Evolutionary conservation across 53 echinoderm and acorn worm genomes (phyloP).

Genomic region (Holothuria leucospilota): DNA sequence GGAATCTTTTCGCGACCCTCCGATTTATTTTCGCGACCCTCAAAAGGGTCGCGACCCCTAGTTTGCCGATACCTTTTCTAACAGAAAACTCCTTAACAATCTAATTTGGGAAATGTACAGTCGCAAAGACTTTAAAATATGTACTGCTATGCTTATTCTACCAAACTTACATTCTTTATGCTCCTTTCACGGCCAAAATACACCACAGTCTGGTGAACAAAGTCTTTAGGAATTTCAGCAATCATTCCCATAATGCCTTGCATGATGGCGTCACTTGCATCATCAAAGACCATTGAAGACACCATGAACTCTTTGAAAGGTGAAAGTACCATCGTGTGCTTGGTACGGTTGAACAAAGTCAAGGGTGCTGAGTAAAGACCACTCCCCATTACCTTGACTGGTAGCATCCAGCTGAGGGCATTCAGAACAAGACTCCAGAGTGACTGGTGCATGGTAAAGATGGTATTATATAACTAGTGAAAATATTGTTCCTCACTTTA

Average conservation of each 20-base stretch:
- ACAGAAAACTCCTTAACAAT: no score
- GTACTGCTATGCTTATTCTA: neutral
- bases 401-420: slow-evolving; percentile 20
- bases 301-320: slow-evolving; percentile 56
- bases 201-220: slow-evolving; percentile 42
- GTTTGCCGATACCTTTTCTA: no score
- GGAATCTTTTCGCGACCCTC: no score
- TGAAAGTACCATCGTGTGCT: slow-evolving; percentile 45
- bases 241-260: slow-evolving; percentile 52
- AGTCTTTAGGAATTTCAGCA: slow-evolving; percentile 49
- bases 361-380: slow-evolving; percentile 42
- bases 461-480: no score
- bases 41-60: no score
- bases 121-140: neutral
- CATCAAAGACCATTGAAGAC: slow-evolving; percentile 41
- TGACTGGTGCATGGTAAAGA: no score
- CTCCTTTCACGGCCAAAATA: slow-evolving; percentile 12
- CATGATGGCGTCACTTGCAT: slow-evolving; percentile 19
- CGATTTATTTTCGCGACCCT: no score
- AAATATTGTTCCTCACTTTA: no score
- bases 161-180: slow-evolving; percentile 29
- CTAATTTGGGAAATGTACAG: no score
- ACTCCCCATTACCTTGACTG: slow-evolving; percentile 37
- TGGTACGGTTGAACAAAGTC: slow-evolving; percentile 40
- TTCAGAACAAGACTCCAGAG: no score